Evolutionary conservation across 2,888 invertebrate genomes (phyloP), one percentile per base, ranked within the genome.

Genomic region (Melipona bicolor): DNA sequence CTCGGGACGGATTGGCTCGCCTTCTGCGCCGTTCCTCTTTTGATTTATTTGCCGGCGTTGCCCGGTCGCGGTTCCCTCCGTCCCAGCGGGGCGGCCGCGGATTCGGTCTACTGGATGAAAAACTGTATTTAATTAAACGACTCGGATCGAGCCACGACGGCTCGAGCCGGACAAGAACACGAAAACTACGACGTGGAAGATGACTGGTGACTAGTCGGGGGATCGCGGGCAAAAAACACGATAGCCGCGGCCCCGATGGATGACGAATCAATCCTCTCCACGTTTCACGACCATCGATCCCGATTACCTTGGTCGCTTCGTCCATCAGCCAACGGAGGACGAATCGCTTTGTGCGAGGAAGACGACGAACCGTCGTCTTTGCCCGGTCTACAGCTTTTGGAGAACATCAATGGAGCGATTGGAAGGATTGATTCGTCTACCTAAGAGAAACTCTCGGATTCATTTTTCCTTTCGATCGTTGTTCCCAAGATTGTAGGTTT

Each of bases 111-210:
- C 76, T 87, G 81, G 86, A 91, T 85, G 87, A 93, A 93, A 93
- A 92, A 91, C 86, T 91, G 93, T 91, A 93, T 93, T 93, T 92
- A 93, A 93, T 93, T 93, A 93, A 92, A 89, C 90, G 88, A 88
- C 85, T 83, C 78, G 80, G 79, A 74, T 64, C 71, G 83, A 78
- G 81, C 76, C 69, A 79, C 77, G 85, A 69, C 70, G 68, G 52
- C 67, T 36, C 36, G 36, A 36, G 75, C 67, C 67, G 64, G 54
- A 67, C 75, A 77, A 85, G 85, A 80, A 78, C 86, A 85, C 69
- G 84, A 87, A 83, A 84, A 90, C 85, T 87, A 88, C 83, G 83
- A 88, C 80, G 88, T 88, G 81, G 87, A 83, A 79, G 79, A 85
- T 84, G 78, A 85, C 79, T 83, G 84, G 81, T 69, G 89, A 91